phyloP scores from a whole-genome alignment of 2,113 vertebrate genomes.

The Pitta sordida region DNA sequence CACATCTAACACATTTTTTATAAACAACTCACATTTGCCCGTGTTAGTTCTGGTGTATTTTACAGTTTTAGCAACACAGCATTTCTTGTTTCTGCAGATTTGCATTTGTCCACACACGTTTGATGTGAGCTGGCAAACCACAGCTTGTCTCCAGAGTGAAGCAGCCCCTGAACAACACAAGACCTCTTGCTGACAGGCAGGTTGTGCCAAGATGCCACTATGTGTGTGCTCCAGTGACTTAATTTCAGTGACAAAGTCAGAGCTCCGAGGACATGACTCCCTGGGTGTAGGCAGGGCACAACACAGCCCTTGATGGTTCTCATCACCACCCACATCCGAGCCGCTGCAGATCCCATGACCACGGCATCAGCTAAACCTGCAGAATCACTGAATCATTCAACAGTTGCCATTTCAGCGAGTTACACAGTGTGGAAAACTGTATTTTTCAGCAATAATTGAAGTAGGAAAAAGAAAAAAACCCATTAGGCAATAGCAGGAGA shows the following conservation, averaged over 20 bases:
- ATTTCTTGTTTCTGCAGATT: neutral
- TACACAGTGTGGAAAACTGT: fast-evolving
- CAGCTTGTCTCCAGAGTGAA: neutral
- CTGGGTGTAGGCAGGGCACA: neutral
- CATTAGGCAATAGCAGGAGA: neutral
- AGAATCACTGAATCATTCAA: neutral
- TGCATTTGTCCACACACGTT: neutral
- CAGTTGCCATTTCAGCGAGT: neutral
- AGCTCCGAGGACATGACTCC: neutral
- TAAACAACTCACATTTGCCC: constrained; percentile 34
- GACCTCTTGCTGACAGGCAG: neutral
- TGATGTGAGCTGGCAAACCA: constrained; percentile 1
- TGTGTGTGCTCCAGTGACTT: neutral
- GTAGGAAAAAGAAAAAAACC: neutral
- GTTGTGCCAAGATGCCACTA: neutral
- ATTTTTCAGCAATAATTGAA: neutral
- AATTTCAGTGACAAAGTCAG: neutral
- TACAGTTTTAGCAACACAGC: constrained; percentile 26
- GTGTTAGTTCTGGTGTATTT: neutral
- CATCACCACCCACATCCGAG: neutral
- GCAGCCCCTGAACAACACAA: neutral
- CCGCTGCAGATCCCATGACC: fast-evolving
- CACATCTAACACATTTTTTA: constrained; percentile 39
- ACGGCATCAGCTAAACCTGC: neutral
- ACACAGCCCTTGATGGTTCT: neutral